Base-by-base conservation (phyloP, 2,113 vertebrate species). In the Loxodonta africana region DNA sequence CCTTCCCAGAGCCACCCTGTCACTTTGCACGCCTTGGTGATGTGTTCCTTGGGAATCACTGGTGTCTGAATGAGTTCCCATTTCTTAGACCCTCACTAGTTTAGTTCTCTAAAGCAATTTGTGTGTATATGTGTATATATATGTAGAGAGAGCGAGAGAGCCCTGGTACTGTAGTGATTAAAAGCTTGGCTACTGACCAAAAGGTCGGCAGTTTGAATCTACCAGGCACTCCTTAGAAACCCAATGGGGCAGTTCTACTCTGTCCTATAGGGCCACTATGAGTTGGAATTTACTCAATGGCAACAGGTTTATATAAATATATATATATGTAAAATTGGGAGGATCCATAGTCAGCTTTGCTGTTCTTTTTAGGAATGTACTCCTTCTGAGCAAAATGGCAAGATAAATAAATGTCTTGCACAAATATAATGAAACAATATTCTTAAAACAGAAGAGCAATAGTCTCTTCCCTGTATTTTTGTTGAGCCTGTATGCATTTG, bases 321-420 rank as follows among this genome's bases (percentile, higher is more conserved):
- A 44, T 74, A n/a, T 87, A 65, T 44, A 33, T 67, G 25, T 57
- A 81, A 86, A 93, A 87, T 62, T 95, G 82, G 88, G 86, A 95
- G 37, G 20, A 60, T 89, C 86, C 12, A 48, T 41, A 80, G 44
- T n/a, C 83, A 93, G 78, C 86, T 76, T 85, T 92, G 81, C 60
- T 91, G 0, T 51, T 90, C 81, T 53, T 91, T 88, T 89, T 20
- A 77, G 83, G 74, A 57, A 30, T 60, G 20, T 53, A 57, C 65
- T 88, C 46, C 14, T 94, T 90, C 41, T 90, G 37, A 83, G 73
- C 33, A 90, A 82, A 92, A 92, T 86, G 73, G 74, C 90, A 95
- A 88, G 89, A 84, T 87, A 92, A 73, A 95, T 82, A 28, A 91
- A 88, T 67, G 48, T 30, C 37, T 92, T 87, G 1, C 88, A 81